These are phyloP conservation scores for Corynorhinus townsendii DNA, from an alignment of 2,113 vertebrate genomes.

Conservation along the genomic window DNA sequence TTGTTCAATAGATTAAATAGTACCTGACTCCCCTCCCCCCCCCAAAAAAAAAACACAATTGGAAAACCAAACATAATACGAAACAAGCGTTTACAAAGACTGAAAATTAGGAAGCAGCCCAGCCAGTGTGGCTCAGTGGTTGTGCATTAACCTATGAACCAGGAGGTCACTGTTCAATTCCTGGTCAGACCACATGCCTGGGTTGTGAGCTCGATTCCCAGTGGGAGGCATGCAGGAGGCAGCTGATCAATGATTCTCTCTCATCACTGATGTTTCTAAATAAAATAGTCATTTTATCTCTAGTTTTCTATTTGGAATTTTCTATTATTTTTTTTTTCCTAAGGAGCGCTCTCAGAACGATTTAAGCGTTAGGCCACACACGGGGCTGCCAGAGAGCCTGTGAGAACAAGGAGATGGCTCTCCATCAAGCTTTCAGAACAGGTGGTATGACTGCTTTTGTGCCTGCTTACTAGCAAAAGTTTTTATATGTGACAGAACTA, in stretches of 20 bases:
- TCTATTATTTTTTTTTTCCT: neutral
- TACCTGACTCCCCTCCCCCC: neutral
- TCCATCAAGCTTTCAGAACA: neutral
- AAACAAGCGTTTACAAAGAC: neutral
- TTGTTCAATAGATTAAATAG: neutral
- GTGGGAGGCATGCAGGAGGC: too few species aligned
- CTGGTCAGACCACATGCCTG: too few species aligned
- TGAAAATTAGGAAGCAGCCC: neutral
- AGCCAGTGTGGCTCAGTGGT: neutral
- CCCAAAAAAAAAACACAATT: neutral
- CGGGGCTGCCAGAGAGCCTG: neutral
- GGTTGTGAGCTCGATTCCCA: too few species aligned
- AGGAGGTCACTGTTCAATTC: too few species aligned
- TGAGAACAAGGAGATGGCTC: neutral
- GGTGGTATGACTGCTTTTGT: neutral
- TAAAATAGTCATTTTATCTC: neutral
- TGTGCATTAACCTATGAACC: too few species aligned
- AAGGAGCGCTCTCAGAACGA: neutral
- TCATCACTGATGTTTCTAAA: neutral
- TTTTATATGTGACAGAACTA: constrained; percentile 4
- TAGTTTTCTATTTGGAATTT: neutral
- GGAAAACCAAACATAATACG: neutral
- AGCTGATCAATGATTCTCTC: too few species aligned
- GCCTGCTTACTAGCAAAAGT: neutral
- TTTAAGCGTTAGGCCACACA: neutral